These are phyloP conservation scores for Spinibarbus caldwelli DNA, from an alignment of 2,797 vertebrate species.

Conservation along the genomic window DNA sequence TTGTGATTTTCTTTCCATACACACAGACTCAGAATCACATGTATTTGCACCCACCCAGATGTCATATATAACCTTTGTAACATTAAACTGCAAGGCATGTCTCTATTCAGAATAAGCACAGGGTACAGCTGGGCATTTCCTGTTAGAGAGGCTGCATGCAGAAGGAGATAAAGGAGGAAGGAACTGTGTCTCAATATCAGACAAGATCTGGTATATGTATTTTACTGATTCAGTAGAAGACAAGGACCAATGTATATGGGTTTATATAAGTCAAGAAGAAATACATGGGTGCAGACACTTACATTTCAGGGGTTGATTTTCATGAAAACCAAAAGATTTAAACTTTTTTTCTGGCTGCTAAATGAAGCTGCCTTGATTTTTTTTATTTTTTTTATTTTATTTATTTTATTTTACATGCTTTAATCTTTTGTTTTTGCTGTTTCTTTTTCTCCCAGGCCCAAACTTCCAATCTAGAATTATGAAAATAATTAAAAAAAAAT, in stretches of 20 bases:
- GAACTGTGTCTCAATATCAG: background rate
- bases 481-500: background rate
- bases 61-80: slow-evolving; percentile 11
- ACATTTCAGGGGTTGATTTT: no score
- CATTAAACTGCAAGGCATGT: background rate
- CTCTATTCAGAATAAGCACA: background rate
- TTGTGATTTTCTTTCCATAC: slow-evolving; percentile 35
- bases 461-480: background rate
- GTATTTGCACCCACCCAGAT: slow-evolving; percentile 12
- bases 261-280: background rate
- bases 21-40: slow-evolving; percentile 34
- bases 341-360: background rate
- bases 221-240: no score
- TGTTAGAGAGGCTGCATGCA: background rate
- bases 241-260: background rate
- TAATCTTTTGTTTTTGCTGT: background rate
- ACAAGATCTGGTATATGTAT: background rate
- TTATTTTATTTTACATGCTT: background rate
- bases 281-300: no score
- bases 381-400: no score
- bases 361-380: background rate
- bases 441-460: background rate
- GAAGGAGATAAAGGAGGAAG: background rate
- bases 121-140: background rate
- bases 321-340: background rate